These are phyloP conservation scores for Microctonus aethiopoides DNA, from an alignment of 2,888 invertebrate species.

Conservation along the genomic window DNA sequence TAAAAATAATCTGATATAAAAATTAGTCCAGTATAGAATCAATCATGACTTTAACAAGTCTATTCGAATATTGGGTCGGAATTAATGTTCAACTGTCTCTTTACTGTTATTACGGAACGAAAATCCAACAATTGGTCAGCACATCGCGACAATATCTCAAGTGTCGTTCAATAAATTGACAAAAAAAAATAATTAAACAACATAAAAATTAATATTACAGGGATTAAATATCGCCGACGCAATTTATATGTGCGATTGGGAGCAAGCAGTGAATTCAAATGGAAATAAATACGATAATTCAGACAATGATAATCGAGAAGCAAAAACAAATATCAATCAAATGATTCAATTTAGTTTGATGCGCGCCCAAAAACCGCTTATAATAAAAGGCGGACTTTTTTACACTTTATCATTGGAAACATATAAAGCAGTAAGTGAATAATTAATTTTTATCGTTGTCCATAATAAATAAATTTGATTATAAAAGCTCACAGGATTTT, in stretches of 20 bases:
- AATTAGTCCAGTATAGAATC: slow-evolving; percentile 24
- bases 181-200: neutral
- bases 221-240: slow-evolving; percentile 47
- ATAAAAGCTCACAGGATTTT: slow-evolving; percentile 17
- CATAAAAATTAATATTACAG: slow-evolving; percentile 28
- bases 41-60: slow-evolving; percentile 43
- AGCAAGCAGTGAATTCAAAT: slow-evolving; percentile 25
- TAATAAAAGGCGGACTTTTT: slow-evolving; percentile 51
- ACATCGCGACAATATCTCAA: neutral
- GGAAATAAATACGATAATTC: neutral
- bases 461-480: neutral
- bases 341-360: slow-evolving; percentile 41
- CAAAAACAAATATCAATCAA: slow-evolving; percentile 29
- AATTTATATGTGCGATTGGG: slow-evolving; percentile 48
- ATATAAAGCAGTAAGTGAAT: slow-evolving; percentile 46
- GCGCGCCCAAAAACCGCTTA: slow-evolving; percentile 45
- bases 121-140: slow-evolving; percentile 45
- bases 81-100: slow-evolving; percentile 42
- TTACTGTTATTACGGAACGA: slow-evolving; percentile 49
- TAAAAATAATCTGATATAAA: neutral
- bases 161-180: neutral
- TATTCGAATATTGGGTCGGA: slow-evolving; percentile 47
- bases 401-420: slow-evolving; percentile 51
- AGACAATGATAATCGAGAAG: slow-evolving; percentile 1
- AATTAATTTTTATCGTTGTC: neutral